Base-by-base conservation (phyloP, 2,113 vertebrate genomes). In the Lutjanus erythropterus region DNA sequence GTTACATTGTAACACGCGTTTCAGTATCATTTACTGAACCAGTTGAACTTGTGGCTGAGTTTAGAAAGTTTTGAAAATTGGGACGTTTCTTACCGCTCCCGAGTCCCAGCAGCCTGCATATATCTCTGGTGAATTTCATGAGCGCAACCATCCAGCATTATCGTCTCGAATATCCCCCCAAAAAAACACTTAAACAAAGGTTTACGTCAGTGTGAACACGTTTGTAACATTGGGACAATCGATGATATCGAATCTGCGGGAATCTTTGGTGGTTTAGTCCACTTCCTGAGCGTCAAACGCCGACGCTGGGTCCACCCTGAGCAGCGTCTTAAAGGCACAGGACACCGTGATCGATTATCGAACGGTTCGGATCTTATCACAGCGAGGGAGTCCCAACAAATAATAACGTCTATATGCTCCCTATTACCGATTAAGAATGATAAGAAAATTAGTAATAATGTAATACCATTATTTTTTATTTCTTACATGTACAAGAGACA, bases 101-200 rank as follows among this genome's bases (percentile, higher is more conserved):
- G 81, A 95, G 79, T 86, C 94, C 94, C 90, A 95, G 60, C 47
- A 95, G 86, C 75, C 94, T 89, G 90, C 90, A 95, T 60, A 95
- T 88, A 56, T 93, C 93, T 85, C 91, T 93, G 84, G 94, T 94
- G 92, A 95, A 93, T 81, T 90, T 95, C 94, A 95, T 95, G 75
- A 94, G 92, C 65, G 91, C 92, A 44, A 95, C 93, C 93, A 95
- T 95, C 86, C 93, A 91, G 92, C 95, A 95, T 95, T 91, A 92
- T 95, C 89, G 33, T 84, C 52, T 23, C 18, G 21, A 85, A 81
- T 70, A 76, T 47, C 69, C 29, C 50, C 21, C 46, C 25, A n/a
- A 59, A n/a, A 59, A 66, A 18, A 16, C 70, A 4, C 16, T 59
- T 9, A 15, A 47, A 58, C 59, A 68, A 35, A 21, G 12, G 25